Evolutionary conservation across 2,797 vertebrate species (phyloP), one percentile per base, ranked within the genome.

Genomic region (Muscicapa comitata): DNA sequence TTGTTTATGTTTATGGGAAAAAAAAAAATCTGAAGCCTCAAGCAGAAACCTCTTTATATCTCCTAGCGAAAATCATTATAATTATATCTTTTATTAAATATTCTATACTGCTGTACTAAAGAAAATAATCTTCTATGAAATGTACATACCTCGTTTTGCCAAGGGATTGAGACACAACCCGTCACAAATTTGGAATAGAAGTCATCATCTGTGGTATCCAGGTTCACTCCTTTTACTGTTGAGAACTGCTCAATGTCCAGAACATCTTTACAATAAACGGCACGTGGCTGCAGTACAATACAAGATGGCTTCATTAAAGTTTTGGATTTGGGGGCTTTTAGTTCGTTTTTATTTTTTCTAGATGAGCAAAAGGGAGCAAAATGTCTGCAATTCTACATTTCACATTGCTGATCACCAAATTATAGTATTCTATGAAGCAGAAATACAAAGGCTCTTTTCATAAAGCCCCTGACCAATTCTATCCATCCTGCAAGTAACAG

Each of bases 141-240:
- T n/a, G 50, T 12, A 95, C 95, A 97, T 99, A 99, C 99, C 99
- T 99, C 99, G 0, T 99, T 99, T 98, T 99, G 99, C 99, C 99
- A 99, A 87, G 99, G 99, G 98, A 99, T 99, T 98, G 98, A 98
- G 98, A 99, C 99, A 97, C 98, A 98, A 87, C 99, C 99, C 2
- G 98, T 99, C 77, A 98, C 98, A 97, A 99, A 99, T 96, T 99
- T 98, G 92, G 98, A 98, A 80, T 99, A 99, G 97, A 99, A 99
- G 94, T 98, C 97, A 14, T 98, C 97, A 19, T 99, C 99, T 1
- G 98, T 98, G 72, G 98, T 98, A 97, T 99, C 99, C 98, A 99
- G 98, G 96, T 98, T 98, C 76, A 99, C 98, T 59, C 99, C 99
- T 98, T 99, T 99, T 95, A 99, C 98, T 5, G 98, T 98, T 62